Evolutionary conservation across 2,797 vertebrate genomes (phyloP), one percentile per base, ranked within the genome.

Genomic region (Sebastes trivittatus): DNA sequence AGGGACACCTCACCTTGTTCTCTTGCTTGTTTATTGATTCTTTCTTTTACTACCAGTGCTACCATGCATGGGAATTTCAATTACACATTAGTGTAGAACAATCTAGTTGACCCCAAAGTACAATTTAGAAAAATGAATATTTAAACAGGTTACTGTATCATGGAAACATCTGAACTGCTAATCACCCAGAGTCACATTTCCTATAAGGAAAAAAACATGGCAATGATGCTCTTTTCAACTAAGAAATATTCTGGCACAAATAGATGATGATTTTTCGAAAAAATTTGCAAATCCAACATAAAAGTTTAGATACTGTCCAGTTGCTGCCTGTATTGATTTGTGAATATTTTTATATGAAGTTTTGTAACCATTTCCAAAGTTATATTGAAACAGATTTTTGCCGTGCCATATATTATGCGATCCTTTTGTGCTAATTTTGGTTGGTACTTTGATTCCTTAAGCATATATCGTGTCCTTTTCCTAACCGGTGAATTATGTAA

Each of bases 401-500:
- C 18, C 4, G 5, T 69, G 3, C 58, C 8, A 0, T 20, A 30
- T n/a, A 56, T 18, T 54, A 22, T 54, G 49, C 4, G 0, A 54
- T 1, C 49, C 49, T 58, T 58, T 58, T 60, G 54, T 54, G 25
- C 25, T 16, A 16, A 59, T 16, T 56, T 56, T 56, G 54, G 0
- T 56, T 8, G 7, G 25, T 27, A 25, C n/a, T 27, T 58, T 58
- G 23, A 58, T 7, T 49, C 46, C 46, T 49, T 49, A 49, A 49
- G 16, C 46, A 49, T 0, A 20, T 49, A 42, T 49, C 16, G 3
- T 46, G 25, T 63, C 11, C 32, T 10, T 56, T 78, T 32, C 61
- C 23, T 22, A 56, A 34, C 29, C 5, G 1, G 1, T 64, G 22
- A 69, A 27, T 83, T 69, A 76, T 82, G 61, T 86, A 84, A 88